Conservation (phyloP, 2,113 vertebrate genomes). For the Scalopus aquaticus region DNA sequence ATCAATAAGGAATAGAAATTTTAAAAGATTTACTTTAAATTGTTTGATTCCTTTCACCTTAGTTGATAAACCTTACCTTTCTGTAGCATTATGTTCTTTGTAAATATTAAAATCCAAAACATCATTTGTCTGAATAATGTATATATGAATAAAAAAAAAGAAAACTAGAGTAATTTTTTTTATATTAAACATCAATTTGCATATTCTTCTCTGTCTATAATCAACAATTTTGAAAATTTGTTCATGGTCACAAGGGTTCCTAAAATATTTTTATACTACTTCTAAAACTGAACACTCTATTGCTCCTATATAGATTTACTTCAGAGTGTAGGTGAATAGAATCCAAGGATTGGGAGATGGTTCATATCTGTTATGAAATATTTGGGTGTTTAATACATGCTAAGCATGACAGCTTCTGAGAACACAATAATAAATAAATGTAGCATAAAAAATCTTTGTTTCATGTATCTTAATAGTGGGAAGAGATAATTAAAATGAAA, state of each 20-base stretch:
- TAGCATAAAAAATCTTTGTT: background rate
- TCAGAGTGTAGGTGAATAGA: background rate
- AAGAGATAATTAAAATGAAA: background rate
- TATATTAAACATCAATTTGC: background rate
- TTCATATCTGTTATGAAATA: background rate
- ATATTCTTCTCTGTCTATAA: background rate
- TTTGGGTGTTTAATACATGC: background rate
- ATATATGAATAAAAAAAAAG: background rate
- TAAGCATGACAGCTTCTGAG: background rate
- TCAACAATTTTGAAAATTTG: background rate
- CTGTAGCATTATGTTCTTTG: background rate
- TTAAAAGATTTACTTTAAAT: background rate
- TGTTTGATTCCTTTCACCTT: background rate
- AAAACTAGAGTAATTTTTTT: background rate
- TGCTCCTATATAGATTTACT: background rate
- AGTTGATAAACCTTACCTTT: background rate
- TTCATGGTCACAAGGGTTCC: background rate
- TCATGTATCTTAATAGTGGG: background rate
- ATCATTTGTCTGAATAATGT: background rate
- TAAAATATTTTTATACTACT: background rate
- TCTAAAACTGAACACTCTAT: background rate
- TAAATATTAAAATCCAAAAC: background rate
- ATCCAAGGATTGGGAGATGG: background rate
- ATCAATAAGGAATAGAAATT: background rate
- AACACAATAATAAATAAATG: background rate